Base-by-base conservation (phyloP, 2,113 vertebrate species). In the Megaceryle maxima region DNA sequence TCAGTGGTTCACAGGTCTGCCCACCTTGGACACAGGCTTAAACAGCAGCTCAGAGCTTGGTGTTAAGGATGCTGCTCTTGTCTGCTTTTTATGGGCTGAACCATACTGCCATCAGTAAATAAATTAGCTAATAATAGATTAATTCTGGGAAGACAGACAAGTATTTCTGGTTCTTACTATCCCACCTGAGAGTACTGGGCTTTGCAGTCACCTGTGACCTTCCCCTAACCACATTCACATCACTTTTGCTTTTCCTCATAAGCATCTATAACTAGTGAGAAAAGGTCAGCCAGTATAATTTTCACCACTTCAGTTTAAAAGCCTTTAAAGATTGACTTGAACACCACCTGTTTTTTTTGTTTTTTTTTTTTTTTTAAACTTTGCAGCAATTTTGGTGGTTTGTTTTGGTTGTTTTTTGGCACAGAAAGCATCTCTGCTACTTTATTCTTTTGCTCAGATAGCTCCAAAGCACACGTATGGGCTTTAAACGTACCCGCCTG, bases 1-100 rank as follows among this genome's bases (percentile, higher is more conserved):
- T 11, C 1, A 3, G 39, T 6, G 15, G 20, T 19, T 55, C 31
- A 21, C 62, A 5, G 0, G 2, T 11, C 55, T 50, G 46, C n/a
- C 15, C 22, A 5, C 2, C 8, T 0, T 3, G 75, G n/a, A 6
- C 19, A 55, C 18, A 19, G 29, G 37, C 28, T 81, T 20, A 21
- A 8, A 24, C 2, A 2, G 26, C 20, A n/a, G 28, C 31, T 35
- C 5, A 2, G 46, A 16, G 4, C 68, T 35, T 39, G 11, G 2
- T 7, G 25, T 53, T 10, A 41, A 13, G 26, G 39, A 16, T 28
- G 72, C 37, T 41, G 63, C 57, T 9, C 11, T 11, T 7, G 8
- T 35, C 56, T 69, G 7, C 2, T 33, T 25, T 25, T 14, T 14
- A 33, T 4, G 17, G 73, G 56, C 59, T 24, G 24, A 3, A 37